Evolutionary conservation across 2,888 invertebrate genomes (phyloP).

Genomic region (Plagodis dolabraria): DNA sequence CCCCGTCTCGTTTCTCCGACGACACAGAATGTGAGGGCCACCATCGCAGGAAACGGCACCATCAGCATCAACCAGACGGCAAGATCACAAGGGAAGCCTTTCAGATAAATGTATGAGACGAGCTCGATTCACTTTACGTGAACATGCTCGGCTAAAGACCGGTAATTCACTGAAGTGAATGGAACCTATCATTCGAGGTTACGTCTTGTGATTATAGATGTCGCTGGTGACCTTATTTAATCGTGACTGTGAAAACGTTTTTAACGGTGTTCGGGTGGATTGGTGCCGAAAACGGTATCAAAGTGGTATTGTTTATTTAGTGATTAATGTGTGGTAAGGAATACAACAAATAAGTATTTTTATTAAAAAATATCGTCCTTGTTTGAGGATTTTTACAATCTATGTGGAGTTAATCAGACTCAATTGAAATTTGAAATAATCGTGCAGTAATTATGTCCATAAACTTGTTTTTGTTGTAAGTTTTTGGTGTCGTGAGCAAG

Average conservation of each 20-base stretch:
- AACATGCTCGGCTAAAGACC: slow-evolving; percentile 34
- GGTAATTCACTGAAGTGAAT: slow-evolving; percentile 29
- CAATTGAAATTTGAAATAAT: too few species aligned
- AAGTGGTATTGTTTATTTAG: background rate
- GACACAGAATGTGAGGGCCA: slow-evolving; percentile 86
- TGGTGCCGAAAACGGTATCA: background rate
- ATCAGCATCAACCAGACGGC: slow-evolving; percentile 64
- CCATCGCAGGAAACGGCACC: slow-evolving; percentile 71
- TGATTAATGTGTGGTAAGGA: background rate
- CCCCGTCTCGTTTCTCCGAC: slow-evolving; percentile 94
- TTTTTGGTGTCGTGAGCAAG: too few species aligned
- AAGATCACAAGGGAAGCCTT: slow-evolving; percentile 89
- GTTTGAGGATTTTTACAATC: too few species aligned
- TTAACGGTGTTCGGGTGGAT: background rate
- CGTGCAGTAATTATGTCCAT: too few species aligned
- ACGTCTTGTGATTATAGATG: slow-evolving; percentile 2
- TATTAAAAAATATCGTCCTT: too few species aligned
- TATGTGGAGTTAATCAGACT: too few species aligned
- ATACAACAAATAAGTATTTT: background rate
- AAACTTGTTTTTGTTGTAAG: too few species aligned
- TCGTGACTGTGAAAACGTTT: slow-evolving; percentile 3
- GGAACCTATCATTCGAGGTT: slow-evolving; percentile 14
- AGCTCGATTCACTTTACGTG: slow-evolving; percentile 36
- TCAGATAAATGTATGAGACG: slow-evolving; percentile 90
- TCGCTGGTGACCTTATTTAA: slow-evolving; percentile 9